phyloP scores from a whole-genome alignment of 2,888 invertebrate genomes.

The Cerastis leucographa region DNA sequence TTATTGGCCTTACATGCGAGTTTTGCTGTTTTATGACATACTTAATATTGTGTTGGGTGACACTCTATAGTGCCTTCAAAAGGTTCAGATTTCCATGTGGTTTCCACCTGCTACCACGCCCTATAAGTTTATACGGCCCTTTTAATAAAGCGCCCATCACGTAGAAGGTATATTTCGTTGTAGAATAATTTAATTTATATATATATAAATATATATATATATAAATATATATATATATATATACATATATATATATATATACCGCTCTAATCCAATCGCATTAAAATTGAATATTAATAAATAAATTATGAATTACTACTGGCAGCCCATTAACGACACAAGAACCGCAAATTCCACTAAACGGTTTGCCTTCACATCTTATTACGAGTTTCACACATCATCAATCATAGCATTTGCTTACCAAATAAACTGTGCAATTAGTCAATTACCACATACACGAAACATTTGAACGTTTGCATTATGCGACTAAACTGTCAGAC shows the following conservation, averaged over 20 bases:
- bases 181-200: background rate
- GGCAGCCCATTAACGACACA: slow-evolving; percentile 23
- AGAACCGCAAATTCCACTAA: slow-evolving; percentile 30
- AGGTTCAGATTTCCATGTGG: background rate
- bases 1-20: background rate
- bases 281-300: slow-evolving; percentile 4
- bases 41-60: background rate
- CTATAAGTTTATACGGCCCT: background rate
- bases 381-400: slow-evolving; percentile 40
- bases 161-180: background rate
- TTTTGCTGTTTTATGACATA: background rate
- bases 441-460: slow-evolving; percentile 49
- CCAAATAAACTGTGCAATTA: slow-evolving; percentile 55
- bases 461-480: slow-evolving; percentile 54
- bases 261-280: background rate
- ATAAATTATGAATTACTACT: background rate
- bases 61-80: background rate
- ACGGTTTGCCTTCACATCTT: slow-evolving; percentile 33
- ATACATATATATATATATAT: no score
- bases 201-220: no score
- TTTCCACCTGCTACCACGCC: background rate
- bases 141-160: background rate
- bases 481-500: slow-evolving; percentile 36
- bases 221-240: no score
- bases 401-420: slow-evolving; percentile 56